Conservation (phyloP, 2,888 invertebrate genomes). For the Tuta absoluta region DNA sequence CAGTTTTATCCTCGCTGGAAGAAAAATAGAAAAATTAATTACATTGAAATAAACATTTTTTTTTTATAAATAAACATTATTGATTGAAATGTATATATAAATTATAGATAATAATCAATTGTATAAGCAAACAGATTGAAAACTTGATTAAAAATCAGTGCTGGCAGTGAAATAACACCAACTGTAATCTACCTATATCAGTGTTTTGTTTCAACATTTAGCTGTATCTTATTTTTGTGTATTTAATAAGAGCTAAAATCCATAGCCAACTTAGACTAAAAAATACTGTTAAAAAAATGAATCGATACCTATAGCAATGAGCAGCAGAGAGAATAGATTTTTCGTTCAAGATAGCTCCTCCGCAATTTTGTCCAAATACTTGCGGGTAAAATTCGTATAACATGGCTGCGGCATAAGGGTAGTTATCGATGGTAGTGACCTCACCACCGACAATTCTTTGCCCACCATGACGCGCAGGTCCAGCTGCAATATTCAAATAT, state of each 20-base stretch:
- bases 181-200: too few relatives aligned
- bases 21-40: conserved; percentile 14
- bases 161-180: too few relatives aligned
- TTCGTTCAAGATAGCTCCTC: conserved; percentile 36
- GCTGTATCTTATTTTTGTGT: too few relatives aligned
- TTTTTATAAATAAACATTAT: too few relatives aligned
- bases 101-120: too few relatives aligned
- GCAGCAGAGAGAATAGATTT: conserved; percentile 36
- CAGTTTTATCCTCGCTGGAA: conserved; percentile 39
- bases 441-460: conserved; percentile 18
- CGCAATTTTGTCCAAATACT: conserved; percentile 35
- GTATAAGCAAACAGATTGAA: too few relatives aligned
- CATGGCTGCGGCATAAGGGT: conserved; percentile 33
- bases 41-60: too few relatives aligned
- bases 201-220: too few relatives aligned
- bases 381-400: conserved; percentile 24
- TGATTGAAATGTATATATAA: too few relatives aligned
- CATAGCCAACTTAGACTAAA: too few relatives aligned
- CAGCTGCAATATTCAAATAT: background rate
- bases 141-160: too few relatives aligned
- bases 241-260: too few relatives aligned
- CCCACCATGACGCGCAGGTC: background rate
- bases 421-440: conserved; percentile 19
- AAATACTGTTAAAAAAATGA: background rate
- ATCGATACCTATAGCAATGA: conserved; percentile 31